phyloP scores from a whole-genome alignment of 2,888 invertebrate species.

The Campoletis raptor region DNA sequence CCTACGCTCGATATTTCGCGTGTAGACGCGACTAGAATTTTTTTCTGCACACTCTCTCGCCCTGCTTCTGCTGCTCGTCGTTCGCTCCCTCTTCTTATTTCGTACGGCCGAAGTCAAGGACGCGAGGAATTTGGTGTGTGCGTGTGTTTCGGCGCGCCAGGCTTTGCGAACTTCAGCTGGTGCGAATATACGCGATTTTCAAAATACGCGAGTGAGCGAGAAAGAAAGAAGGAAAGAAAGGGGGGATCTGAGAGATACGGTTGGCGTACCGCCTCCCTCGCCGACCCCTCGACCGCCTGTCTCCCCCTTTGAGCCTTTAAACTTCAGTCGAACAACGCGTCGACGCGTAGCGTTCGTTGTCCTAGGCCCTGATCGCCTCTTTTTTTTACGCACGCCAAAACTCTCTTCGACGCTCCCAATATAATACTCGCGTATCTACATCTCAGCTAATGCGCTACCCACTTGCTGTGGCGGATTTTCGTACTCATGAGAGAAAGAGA shows the following conservation, averaged over 20 bases:
- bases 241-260: constrained; percentile 45
- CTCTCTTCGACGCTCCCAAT: constrained; percentile 22
- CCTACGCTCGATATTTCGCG: constrained; percentile 70
- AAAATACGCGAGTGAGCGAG: constrained; percentile 26
- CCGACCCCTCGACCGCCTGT: neutral
- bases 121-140: constrained; percentile 39
- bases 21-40: constrained; percentile 68
- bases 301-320: neutral
- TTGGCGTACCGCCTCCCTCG: constrained; percentile 21
- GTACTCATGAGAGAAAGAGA: neutral
- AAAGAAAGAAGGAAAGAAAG: neutral
- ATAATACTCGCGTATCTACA: constrained; percentile 2
- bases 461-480: neutral
- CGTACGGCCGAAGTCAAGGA: constrained; percentile 68
- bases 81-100: constrained; percentile 22
- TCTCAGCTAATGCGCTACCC: neutral
- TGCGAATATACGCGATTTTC: constrained; percentile 46
- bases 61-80: neutral
- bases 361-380: constrained; percentile 66
- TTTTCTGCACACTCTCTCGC: constrained; percentile 22
- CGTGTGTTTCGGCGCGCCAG: constrained; percentile 37
- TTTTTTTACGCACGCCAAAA: constrained; percentile 59
- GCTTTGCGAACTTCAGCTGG: constrained; percentile 64
- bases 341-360: constrained; percentile 63
- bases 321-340: constrained; percentile 19